Percentiles rank a stretch among this genome's conserved stretches.
These are phyloP conservation scores for Meteorus cinctellus DNA, from an alignment of 2,888 invertebrate species.

Conservation along the genomic window DNA sequence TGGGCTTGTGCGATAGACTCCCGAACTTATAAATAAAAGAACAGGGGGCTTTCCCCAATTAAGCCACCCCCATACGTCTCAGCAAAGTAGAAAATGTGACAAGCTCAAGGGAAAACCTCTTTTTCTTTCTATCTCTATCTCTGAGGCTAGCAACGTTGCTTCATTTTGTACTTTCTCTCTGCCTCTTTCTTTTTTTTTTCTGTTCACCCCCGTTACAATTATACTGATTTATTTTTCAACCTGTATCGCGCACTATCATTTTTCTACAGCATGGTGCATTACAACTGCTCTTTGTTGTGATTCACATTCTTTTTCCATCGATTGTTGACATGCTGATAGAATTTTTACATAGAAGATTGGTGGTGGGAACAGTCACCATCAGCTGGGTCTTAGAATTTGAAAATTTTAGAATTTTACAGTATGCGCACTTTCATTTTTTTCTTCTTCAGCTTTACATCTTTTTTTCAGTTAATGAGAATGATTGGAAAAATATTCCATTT, in stretches of 20 bases:
- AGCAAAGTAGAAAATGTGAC: constrained; percentile 71
- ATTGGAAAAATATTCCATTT: no score
- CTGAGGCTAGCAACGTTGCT: constrained; percentile 48
- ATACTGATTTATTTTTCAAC: not conserved
- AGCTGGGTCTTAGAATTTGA: no score
- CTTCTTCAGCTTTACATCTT: no score
- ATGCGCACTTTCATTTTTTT: no score
- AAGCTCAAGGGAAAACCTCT: constrained; percentile 43
- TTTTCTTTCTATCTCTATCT: constrained; percentile 33
- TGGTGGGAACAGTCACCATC: no score
- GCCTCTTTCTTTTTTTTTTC: not conserved
- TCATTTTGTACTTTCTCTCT: constrained; percentile 21
- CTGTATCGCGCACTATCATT: not conserved
- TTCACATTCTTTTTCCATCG: no score
- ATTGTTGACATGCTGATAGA: no score
- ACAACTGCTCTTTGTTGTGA: not conserved
- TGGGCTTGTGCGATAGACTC: constrained; percentile 64
- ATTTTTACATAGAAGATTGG: no score
- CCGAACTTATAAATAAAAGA: constrained; percentile 71
- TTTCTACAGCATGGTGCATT: not conserved
- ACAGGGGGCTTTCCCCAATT: constrained; percentile 67
- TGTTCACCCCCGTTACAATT: not conserved
- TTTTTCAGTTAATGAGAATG: no score
- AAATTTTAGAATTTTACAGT: no score
- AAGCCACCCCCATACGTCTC: constrained; percentile 69